Base-by-base conservation (phyloP, 2,113 vertebrate species). In the Lichenostomus cassidix region DNA sequence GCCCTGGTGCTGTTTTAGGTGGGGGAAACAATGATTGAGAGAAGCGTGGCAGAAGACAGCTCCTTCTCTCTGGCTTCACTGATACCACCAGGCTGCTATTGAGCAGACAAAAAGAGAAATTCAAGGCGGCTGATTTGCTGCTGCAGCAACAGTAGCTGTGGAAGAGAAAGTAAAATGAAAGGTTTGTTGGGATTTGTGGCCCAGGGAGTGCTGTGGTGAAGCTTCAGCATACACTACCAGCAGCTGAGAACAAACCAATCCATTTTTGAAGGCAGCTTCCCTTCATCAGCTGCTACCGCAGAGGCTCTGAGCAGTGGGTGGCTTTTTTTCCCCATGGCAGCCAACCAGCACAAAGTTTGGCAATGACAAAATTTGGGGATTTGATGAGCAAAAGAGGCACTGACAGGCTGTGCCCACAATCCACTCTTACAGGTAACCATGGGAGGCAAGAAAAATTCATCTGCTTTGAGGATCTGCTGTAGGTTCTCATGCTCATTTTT, bases 341-440 rank as follows among this genome's bases (percentile, higher is more conserved):
- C 41, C 76, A 71, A 69, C 50, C 0, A 9, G 19, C 64, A 47
- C 41, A 68, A 64, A 93, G 75, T 92, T 94, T 50, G 55, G 37
- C 67, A 59, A 5, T 20, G 68, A 42, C 31, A 13, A 69, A 91
- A 35, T 83, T 91, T 67, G 65, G 31, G 18, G 25, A 35, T 85
- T 73, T 87, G 58, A 63, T 76, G 39, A 73, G 74, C 29, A 44
- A 42, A 69, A 65, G 59, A 65, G 70, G 22, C 15, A 23, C 27
- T 63, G 55, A 19, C 24, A 37, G 39, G 27, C 63, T 0, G 0
- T 78, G 33, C 77, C 67, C 19, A 8, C 41, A 73, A 60, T 28
- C 44, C 0, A 0, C 41, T 24, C 7, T 59, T 55, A 27, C 46
- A 69, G 15, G 23, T 68, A 35, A n/a, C 19, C 0, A 0, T 35